Conservation (phyloP, 1,140 invertebrate species). For the Physella acuta region DNA sequence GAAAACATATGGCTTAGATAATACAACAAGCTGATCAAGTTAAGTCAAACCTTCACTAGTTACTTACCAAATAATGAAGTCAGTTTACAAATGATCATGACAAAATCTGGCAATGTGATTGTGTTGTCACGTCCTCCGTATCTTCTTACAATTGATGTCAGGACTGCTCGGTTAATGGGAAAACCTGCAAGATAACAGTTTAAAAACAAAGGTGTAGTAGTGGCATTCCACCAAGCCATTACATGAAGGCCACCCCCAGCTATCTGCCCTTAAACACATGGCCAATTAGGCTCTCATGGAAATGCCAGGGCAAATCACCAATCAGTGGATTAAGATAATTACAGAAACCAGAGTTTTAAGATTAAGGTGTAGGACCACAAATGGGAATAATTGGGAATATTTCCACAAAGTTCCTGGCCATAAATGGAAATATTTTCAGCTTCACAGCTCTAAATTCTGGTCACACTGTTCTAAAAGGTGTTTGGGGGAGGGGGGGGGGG, state of each 20-base stretch:
- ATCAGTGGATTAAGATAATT: not conserved
- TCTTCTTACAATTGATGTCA: constrained; percentile 41
- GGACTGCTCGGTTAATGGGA: constrained; percentile 35
- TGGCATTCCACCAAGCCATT: not conserved
- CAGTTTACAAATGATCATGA: constrained; percentile 43
- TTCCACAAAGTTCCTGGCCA: no score
- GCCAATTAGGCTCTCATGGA: not conserved
- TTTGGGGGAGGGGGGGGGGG: no score
- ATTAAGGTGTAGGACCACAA: not conserved
- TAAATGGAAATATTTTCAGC: no score
- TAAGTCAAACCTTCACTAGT: not conserved
- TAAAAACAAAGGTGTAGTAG: not conserved
- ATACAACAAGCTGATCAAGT: not conserved
- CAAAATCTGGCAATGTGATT: constrained; percentile 40
- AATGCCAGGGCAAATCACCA: not conserved
- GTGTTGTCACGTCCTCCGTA: constrained; percentile 43
- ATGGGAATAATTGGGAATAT: no score
- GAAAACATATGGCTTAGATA: not conserved
- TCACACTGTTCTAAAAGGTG: no score
- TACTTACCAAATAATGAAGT: constrained; percentile 41
- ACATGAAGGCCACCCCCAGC: no score
- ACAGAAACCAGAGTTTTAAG: not conserved
- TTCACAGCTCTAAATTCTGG: no score
- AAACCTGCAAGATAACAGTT: constrained; percentile 35
- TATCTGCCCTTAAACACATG: no score